These are phyloP conservation scores for Craniophora ligustri DNA, from an alignment of 2,888 invertebrate species.

Conservation along the genomic window DNA sequence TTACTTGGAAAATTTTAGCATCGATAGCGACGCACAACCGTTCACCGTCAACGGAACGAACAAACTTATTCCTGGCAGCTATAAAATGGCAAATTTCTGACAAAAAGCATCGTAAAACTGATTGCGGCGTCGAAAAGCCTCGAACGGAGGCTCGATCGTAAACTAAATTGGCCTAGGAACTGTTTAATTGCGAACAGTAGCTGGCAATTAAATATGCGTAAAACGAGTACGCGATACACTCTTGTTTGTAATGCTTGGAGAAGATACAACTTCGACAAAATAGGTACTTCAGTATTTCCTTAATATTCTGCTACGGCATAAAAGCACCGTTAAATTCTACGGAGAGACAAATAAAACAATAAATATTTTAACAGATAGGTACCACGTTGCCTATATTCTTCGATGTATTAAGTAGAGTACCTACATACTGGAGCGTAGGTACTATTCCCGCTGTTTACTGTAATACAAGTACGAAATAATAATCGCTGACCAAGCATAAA, in stretches of 20 bases:
- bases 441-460: too few relatives aligned
- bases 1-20: constrained; percentile 15
- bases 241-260: constrained; percentile 48
- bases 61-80: constrained; percentile 57
- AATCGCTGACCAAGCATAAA: too few relatives aligned
- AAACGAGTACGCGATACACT: constrained; percentile 59
- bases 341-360: background rate
- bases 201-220: constrained; percentile 73
- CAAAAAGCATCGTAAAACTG: constrained; percentile 80
- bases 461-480: background rate
- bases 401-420: too few relatives aligned
- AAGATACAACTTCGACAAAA: constrained; percentile 35
- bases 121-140: constrained; percentile 77
- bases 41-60: constrained; percentile 39
- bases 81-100: constrained; percentile 74
- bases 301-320: background rate
- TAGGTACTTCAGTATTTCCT: background rate
- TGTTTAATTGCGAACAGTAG: constrained; percentile 77
- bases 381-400: too few relatives aligned
- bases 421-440: too few relatives aligned
- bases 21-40: constrained; percentile 26
- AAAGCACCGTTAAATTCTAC: background rate
- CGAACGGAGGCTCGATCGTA: constrained; percentile 74
- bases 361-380: background rate
- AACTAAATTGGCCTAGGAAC: constrained; percentile 79